Conservation (phyloP, 2,797 vertebrate genomes). For the Poeciliopsis gracilis region DNA sequence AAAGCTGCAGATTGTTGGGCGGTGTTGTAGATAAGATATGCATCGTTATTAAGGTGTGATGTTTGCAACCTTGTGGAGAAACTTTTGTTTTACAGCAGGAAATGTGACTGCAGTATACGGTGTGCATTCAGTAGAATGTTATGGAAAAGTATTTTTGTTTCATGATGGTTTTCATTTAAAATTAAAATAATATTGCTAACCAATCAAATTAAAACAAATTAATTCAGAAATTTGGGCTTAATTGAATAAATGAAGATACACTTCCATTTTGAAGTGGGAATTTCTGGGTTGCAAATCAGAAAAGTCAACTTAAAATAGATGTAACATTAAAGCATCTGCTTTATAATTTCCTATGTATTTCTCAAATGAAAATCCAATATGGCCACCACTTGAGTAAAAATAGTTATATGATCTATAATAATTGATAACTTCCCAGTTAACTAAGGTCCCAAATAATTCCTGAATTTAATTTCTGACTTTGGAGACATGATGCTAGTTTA, state of each 20-base stretch:
- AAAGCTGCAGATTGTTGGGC: constrained; percentile 38
- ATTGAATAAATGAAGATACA: neutral
- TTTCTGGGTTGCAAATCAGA: neutral
- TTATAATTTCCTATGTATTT: neutral
- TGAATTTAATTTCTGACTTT: neutral
- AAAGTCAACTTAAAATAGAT: neutral
- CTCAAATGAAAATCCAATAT: neutral
- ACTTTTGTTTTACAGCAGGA: neutral
- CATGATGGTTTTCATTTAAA: neutral
- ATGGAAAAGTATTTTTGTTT: neutral
- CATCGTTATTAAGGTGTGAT: neutral
- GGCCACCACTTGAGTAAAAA: neutral
- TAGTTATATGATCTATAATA: neutral
- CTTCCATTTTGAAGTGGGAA: neutral
- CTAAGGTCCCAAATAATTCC: neutral
- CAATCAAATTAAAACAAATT: neutral
- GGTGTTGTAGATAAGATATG: neutral
- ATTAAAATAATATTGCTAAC: neutral
- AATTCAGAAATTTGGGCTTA: neutral
- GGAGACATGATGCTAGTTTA: neutral
- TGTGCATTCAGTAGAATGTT: neutral
- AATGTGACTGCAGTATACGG: neutral
- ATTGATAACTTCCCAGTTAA: neutral
- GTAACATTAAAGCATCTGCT: neutral
- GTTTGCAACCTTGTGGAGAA: neutral